Percentiles rank a stretch among this genome's conserved stretches.
phyloP scores from a whole-genome alignment of 2,113 vertebrate species.

The Crotophaga sulcirostris region DNA sequence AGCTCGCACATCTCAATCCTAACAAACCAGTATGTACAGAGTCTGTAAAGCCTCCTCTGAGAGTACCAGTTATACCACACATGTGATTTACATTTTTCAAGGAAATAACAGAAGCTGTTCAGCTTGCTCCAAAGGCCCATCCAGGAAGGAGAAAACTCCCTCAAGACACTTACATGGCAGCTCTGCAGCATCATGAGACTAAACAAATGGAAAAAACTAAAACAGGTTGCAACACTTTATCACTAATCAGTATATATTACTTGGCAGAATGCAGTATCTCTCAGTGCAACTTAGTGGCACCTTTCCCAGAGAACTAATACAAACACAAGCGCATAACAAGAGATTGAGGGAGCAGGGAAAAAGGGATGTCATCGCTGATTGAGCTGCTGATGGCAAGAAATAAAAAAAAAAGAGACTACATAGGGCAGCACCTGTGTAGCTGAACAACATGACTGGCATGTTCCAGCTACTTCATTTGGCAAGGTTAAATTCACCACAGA shows the following conservation, averaged over 20 bases:
- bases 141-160: background rate
- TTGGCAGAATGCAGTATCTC: constrained; percentile 39
- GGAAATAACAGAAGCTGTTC: constrained; percentile 29
- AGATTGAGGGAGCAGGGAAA: constrained; percentile 1
- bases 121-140: constrained; percentile 10
- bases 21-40: constrained; percentile 6
- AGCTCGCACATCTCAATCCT: background rate
- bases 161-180: constrained; percentile 16
- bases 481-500: constrained; percentile 13
- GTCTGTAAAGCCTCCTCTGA: constrained; percentile 30
- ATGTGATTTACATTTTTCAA: constrained; percentile 35
- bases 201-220: constrained; percentile 61
- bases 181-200: constrained; percentile 40
- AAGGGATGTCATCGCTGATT: constrained; percentile 28
- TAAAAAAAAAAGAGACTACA: constrained; percentile 28
- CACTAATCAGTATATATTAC: constrained; percentile 56
- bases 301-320: constrained; percentile 56
- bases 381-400: constrained; percentile 53
- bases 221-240: constrained; percentile 44
- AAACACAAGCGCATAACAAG: background rate
- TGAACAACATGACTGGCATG: constrained; percentile 47
- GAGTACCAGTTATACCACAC: background rate
- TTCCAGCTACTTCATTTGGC: constrained; percentile 57
- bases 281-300: constrained; percentile 47
- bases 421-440: constrained; percentile 40